Base-by-base conservation (phyloP, 2,888 invertebrate species). In the Pachycephus smyrnensis region DNA sequence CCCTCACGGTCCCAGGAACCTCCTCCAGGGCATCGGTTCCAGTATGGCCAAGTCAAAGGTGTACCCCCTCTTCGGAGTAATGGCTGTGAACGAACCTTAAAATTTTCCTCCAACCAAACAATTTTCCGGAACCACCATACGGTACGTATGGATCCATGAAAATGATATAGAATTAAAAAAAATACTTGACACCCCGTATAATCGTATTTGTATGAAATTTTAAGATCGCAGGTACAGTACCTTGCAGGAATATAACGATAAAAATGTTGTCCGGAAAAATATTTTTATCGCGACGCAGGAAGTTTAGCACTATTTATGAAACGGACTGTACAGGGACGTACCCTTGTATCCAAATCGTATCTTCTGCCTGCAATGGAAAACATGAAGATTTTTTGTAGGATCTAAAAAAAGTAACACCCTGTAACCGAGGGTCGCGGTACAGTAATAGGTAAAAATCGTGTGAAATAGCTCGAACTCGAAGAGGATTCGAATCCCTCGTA, bases 1-100 rank as follows among this genome's bases (percentile, higher is more conserved):
- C 79, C 68, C 75, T 79, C 78, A n/a, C 69, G 32, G 1, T 73
- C 40, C 40, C 15, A 15, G 23, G 23, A 30, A 55, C 32, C 30
- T 30, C 30, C 11, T 71, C 71, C 11, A 23, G 31, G 9, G 30
- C 71, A 71, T 71, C 71, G 15, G 30, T 71, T 71, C 3, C 30
- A 30, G 15, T 33, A 71, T 11, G 23, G 6, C 71, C 11, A 71
- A 71, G 71, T 71, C 71, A 32, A 15, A 23, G 71, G 9, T 71
- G 12, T 15, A 4, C 15, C 32, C 15, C 31, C 32, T 32, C 31
- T 31, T n/a, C 3, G 32, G 12, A 71, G 11, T 71, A 11, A 71
- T 15, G 11, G 31, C 31, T 30, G 71, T 33, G 71, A 71, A 71
- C 3, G 23, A 6, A 30, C 3, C 3, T 71, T 33, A 23, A 55